These are phyloP conservation scores for Sebastes iracundus DNA, from an alignment of 2,797 vertebrate genomes.

Conservation along the genomic window DNA sequence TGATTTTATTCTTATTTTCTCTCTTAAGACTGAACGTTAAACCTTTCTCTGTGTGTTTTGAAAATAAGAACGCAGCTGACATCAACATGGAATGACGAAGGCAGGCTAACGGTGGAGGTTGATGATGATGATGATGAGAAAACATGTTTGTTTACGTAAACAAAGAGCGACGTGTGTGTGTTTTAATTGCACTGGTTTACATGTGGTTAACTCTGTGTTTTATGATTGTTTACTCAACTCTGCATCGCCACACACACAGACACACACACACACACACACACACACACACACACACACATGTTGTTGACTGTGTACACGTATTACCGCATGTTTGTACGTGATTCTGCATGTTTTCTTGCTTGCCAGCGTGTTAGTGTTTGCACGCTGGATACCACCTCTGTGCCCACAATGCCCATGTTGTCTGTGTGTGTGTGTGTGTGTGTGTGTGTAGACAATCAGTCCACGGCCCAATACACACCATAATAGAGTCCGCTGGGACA, in stretches of 20 bases:
- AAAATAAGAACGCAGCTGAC: too few species aligned
- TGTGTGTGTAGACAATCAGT: slow-evolving; percentile 32
- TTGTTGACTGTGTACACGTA: slow-evolving; percentile 28
- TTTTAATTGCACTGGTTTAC: not conserved
- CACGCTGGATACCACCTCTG: not conserved
- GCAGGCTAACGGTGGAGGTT: too few species aligned
- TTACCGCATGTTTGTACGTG: slow-evolving; percentile 45
- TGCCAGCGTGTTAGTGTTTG: slow-evolving; percentile 12
- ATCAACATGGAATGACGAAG: too few species aligned
- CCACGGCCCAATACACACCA: slow-evolving; percentile 52
- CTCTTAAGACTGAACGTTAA: too few species aligned
- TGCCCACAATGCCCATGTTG: slow-evolving; percentile 5
- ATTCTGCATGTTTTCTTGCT: slow-evolving; percentile 28
- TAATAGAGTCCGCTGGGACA: slow-evolving; percentile 62
- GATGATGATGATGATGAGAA: too few species aligned
- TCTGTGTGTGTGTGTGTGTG: slow-evolving; percentile 13
- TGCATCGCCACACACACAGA: not conserved
- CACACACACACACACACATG: not conserved
- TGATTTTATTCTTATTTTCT: too few species aligned
- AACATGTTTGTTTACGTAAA: not conserved
- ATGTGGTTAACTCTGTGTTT: slow-evolving; percentile 9
- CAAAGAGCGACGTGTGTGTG: not conserved
- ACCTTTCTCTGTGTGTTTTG: too few species aligned
- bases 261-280: slow-evolving; percentile 9
- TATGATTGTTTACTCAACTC: slow-evolving; percentile 21